Evolutionary conservation across 2,888 invertebrate genomes (phyloP), one percentile per base, ranked within the genome.

Genomic region (Alsophila aescularia): DNA sequence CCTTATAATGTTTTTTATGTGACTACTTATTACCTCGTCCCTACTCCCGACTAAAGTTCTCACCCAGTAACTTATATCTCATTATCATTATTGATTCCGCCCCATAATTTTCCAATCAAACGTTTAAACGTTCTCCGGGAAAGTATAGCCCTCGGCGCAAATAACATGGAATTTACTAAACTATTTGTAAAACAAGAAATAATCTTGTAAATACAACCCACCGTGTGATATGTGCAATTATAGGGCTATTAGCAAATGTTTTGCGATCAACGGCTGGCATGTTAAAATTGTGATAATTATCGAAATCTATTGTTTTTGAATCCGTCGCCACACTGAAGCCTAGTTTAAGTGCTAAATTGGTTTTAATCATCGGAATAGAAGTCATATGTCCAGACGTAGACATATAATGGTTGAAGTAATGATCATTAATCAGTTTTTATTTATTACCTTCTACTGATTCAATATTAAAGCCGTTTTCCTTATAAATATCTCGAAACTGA

Each of bases 141-240:
- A 60, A 62, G 50, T 60, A 48, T 54, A 58, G 39, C 62, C 52
- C 35, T 54, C 31, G 42, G 56, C 45, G 10, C 9, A 44, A 58
- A 54, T 53, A 42, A 44, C 47, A 48, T 56, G 24, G 34, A 60
- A 62, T 55, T 44, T 43, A 24, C 14, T 7, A 35, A 48, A 54
- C 56, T 43, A 52, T 39, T 18, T 48, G 50, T 58, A 58, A 53
- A 57, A 41, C 44, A 53, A 50, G 48, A 56, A 58, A 62, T 55
- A 58, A 50, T 40, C 27, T 43, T 39, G 39, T 65, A 67, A 69
- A 64, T 50, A 51, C 51, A 32, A 7, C 27, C 37, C 44, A 43
- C 50, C 47, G 53, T 59, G 58, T 59, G 61, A 62, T 63, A 61
- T 50, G 47, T 54, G 57, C 37, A 62, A 63, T 66, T 65, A 65